A percentile compares a stretch with the other conserved stretches of the same genome.
Conservation (phyloP, 2,888 invertebrate species). For the Pseudeuparius sepicola region DNA sequence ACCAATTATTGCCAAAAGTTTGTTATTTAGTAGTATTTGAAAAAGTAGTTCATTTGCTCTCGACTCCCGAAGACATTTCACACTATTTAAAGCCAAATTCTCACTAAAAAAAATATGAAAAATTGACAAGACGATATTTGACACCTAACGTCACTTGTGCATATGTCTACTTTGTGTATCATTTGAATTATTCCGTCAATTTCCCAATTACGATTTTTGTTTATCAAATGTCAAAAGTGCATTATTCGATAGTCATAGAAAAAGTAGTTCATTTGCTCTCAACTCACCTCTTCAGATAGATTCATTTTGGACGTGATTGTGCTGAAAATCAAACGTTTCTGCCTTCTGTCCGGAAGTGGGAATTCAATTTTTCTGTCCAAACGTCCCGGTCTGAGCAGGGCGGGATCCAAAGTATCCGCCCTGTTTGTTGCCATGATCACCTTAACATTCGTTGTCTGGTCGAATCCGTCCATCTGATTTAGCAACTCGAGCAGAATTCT, state of each 20-base stretch:
- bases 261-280: background rate
- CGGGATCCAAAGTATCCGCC: constrained; percentile 98
- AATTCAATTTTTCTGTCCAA: constrained; percentile 98
- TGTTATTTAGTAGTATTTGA: too few relatives aligned
- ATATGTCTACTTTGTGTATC: too few relatives aligned
- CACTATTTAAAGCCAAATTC: too few relatives aligned
- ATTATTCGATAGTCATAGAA: constrained; percentile 4
- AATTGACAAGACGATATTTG: too few relatives aligned
- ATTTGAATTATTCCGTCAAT: too few relatives aligned
- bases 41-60: too few relatives aligned
- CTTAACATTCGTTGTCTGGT: constrained; percentile 99
- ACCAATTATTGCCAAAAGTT: too few relatives aligned
- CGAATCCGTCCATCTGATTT: constrained; percentile 99
- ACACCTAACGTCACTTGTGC: too few relatives aligned
- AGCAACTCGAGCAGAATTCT: constrained; percentile 92
- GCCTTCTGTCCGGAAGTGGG: constrained; percentile 84
- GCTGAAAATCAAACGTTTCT: constrained; percentile 94
- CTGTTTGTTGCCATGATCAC: constrained; percentile 95
- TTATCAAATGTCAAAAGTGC: too few relatives aligned
- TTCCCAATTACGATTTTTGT: too few relatives aligned
- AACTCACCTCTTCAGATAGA: constrained; percentile 73
- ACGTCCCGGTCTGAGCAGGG: constrained; percentile 86
- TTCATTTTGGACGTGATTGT: constrained; percentile 98
- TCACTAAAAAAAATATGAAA: too few relatives aligned
- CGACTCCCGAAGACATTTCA: too few relatives aligned